Percentiles rank a stretch among this genome's conserved stretches.
Conservation (phyloP, 2,113 vertebrate species). For the Rhineura floridana region DNA sequence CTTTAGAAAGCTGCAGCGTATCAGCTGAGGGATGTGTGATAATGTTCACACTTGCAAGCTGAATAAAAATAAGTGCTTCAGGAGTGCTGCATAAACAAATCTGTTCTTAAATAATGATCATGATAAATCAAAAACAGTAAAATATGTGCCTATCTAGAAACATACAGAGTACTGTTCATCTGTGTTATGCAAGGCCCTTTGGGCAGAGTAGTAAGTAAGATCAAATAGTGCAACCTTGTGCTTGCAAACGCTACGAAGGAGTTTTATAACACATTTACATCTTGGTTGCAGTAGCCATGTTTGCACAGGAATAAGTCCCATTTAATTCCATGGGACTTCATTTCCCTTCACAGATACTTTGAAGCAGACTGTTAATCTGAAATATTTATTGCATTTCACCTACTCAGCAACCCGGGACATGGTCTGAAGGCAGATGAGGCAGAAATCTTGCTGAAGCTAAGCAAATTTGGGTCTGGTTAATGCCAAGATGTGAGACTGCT, state of each 20-base stretch:
- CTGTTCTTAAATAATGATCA: conserved; percentile 63
- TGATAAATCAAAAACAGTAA: conserved; percentile 61
- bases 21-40: conserved; percentile 34
- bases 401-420: too few species aligned
- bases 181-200: conserved; percentile 15
- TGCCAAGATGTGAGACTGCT: too few species aligned
- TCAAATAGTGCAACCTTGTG: neutral
- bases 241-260: neutral
- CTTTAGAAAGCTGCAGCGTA: conserved; percentile 21
- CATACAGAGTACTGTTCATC: conserved; percentile 26
- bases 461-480: too few species aligned
- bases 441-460: too few species aligned
- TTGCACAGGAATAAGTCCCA: neutral
- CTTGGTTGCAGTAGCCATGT: neutral
- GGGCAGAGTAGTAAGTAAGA: neutral
- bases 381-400: neutral
- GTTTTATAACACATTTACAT: neutral
- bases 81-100: conserved; percentile 45
- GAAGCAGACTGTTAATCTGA: neutral
- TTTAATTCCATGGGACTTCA: neutral
- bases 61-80: conserved; percentile 60
- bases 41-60: conserved; percentile 48
- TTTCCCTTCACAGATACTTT: too few species aligned
- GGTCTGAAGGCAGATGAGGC: too few species aligned
- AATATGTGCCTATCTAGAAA: conserved; percentile 36